Evolutionary conservation across 53 echinoderm and acorn worm species (phyloP).

Genomic region (Arbacia lixula): DNA sequence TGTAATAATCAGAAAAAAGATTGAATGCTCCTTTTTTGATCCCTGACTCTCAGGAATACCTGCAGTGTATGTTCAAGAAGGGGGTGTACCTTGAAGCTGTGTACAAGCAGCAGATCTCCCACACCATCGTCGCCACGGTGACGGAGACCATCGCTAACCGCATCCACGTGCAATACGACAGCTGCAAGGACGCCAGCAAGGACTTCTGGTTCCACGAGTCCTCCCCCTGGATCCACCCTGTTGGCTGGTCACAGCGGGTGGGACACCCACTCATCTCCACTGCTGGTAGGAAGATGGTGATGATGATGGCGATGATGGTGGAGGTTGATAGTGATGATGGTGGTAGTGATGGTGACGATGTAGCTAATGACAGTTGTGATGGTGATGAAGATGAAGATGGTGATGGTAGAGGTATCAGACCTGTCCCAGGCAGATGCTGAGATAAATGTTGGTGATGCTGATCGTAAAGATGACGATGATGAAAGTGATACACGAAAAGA

Average conservation of each 20-base stretch:
- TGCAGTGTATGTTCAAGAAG: slow-evolving; percentile 68
- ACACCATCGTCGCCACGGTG: slow-evolving; percentile 85
- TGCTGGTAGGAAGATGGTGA: slow-evolving; percentile 76
- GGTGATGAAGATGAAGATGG: not conserved
- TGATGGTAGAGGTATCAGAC: not conserved
- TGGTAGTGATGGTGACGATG: not conserved
- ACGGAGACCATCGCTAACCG: slow-evolving; percentile 81
- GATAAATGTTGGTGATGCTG: not conserved
- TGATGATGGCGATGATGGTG: too few species aligned
- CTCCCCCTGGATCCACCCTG: slow-evolving; percentile 85
- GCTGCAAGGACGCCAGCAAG: slow-evolving; percentile 84
- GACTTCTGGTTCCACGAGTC: slow-evolving; percentile 95
- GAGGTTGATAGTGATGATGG: not conserved
- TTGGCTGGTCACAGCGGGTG: slow-evolving; percentile 88
- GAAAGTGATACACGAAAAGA: too few species aligned
- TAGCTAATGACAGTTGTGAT: not conserved
- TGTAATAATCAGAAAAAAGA: too few species aligned
- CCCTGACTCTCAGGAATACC: slow-evolving; percentile 49
- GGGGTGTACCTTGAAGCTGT: slow-evolving; percentile 90
- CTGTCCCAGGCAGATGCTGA: too few species aligned
- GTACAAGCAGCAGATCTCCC: slow-evolving; percentile 87
- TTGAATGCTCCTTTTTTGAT: not conserved
- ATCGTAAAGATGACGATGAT: not conserved
- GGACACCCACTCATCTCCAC: slow-evolving; percentile 86
- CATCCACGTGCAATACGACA: slow-evolving; percentile 94